Base-by-base conservation (phyloP, 2,888 invertebrate genomes). In the Camptogramma bilineatum region DNA sequence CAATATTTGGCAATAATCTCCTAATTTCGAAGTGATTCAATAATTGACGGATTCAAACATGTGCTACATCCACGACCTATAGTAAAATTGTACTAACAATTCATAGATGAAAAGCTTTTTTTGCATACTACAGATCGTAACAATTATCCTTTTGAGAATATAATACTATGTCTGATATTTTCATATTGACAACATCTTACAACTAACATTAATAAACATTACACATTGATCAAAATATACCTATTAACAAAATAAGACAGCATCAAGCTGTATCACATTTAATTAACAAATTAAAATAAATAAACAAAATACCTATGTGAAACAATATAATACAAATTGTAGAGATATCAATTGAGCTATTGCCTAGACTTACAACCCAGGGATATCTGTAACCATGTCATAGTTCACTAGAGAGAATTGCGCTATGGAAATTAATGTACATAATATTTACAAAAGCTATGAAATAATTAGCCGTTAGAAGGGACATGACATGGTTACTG, bases 281-380 rank as follows among this genome's bases (percentile, higher is more conserved):
- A 75, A 82, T 77, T 81, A 84, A 85, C 76, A 83, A 83, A 85
- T 79, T 69, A 74, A 86, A 85, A 83, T 83, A 86, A 87, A 89
- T 86, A 88, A 86, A 85, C 8, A 83, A 84, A 79, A 77, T 77
- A 79, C 80, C 78, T 85, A 80, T 77, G 83, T 85, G 83, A 84
- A 66, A 75, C 73, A 80, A 87, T 81, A 79, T 71, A 69, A 66
- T 73, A 73, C 72, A 73, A 64, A 48, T 60, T 57, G 61, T 68
- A 66, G 68, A 69, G 73, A 51, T 65, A 55, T 62, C 81, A 85
- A 90, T 87, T 89, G 88, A 91, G 90, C 90, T 93, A 91, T 91
- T 88, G 87, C 81, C 88, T 92, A 91, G 79, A 86, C 87, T 82
- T 87, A 88, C 91, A 92, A 93, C 92, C 92, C 91, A 82, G 87